Percentiles rank a stretch among this genome's conserved stretches.
phyloP scores from a whole-genome alignment of 2,888 invertebrate genomes.

The Pollenia amentaria region DNA sequence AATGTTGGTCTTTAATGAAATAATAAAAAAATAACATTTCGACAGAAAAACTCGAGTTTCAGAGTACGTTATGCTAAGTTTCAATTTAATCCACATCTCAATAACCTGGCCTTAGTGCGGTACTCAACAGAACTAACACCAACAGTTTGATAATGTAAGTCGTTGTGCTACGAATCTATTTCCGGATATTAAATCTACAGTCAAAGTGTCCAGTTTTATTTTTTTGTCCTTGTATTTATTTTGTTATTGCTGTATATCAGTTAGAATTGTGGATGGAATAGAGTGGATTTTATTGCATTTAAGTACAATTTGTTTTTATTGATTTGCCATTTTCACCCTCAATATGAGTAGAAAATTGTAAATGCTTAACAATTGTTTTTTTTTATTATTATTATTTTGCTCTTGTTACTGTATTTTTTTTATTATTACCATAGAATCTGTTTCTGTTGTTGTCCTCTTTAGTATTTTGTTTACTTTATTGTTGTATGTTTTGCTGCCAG shows the following conservation, averaged over 20 bases:
- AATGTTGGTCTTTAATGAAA: too few relatives aligned
- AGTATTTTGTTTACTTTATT: conserved; percentile 52
- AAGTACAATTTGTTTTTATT: conserved; percentile 83
- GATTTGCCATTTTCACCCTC: conserved; percentile 82
- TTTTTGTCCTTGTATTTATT: not conserved
- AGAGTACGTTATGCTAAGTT: too few relatives aligned
- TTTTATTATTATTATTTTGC: not conserved
- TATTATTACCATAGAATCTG: conserved; percentile 4
- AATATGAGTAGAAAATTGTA: conserved; percentile 82
- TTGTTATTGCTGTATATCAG: conserved; percentile 42
- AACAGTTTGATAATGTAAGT: not conserved
- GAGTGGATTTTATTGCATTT: conserved; percentile 80
- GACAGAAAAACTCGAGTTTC: too few relatives aligned
- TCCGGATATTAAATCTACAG: conserved; percentile 35
- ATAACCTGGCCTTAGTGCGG: too few relatives aligned
- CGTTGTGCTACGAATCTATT: conserved; percentile 29
- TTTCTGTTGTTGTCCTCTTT: conserved; percentile 26
- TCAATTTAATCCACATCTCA: too few relatives aligned
- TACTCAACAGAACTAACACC: not conserved
- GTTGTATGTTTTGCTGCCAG: conserved; percentile 51
- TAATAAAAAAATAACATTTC: too few relatives aligned
- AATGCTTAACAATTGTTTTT: conserved; percentile 82
- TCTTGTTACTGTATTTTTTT: conserved; percentile 17
- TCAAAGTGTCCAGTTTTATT: conserved; percentile 49
- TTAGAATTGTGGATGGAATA: conserved; percentile 44